Percentiles rank a stretch among this genome's conserved stretches.
Conservation (phyloP, 1,140 invertebrate species). For the Ooceraea biroi region DNA sequence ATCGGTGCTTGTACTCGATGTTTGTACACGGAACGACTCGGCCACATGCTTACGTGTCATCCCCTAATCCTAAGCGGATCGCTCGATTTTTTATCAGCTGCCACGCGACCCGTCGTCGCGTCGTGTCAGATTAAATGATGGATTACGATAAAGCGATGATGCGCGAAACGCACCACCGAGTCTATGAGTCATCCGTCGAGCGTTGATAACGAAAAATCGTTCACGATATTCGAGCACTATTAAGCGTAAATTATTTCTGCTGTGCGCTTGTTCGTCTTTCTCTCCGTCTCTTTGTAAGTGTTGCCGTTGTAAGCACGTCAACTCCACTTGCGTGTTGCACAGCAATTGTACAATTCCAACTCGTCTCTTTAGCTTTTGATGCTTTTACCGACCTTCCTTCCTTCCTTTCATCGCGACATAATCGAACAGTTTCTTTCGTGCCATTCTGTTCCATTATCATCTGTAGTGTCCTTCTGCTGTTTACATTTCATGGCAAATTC, state of each 20-base stretch:
- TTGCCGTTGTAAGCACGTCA: too few species aligned
- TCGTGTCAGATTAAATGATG: conserved; percentile 16
- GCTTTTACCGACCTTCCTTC: conserved; percentile 33
- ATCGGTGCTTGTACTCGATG: too few species aligned
- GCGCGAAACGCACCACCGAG: not conserved
- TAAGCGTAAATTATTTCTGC: not conserved
- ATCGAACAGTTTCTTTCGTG: conserved; percentile 43
- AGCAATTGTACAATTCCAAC: too few species aligned
- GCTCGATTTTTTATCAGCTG: conserved; percentile 28
- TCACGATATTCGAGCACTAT: conserved; percentile 1
- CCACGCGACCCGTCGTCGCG: not conserved
- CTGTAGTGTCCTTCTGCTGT: conserved; percentile 36
- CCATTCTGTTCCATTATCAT: conserved; percentile 37
- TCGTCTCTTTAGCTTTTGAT: too few species aligned
- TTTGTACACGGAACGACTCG: conserved; percentile 3
- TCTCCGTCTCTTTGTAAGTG: too few species aligned
- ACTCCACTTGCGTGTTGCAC: too few species aligned
- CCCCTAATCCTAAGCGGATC: conserved; percentile 23
- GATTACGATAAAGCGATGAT: conserved; percentile 26
- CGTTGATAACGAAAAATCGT: conserved; percentile 2
- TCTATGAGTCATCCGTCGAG: not conserved
- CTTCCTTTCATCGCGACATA: not conserved
- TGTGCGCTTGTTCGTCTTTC: not conserved
- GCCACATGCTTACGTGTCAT: conserved; percentile 1
- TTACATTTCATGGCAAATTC: conserved; percentile 29